phyloP scores from a whole-genome alignment of 2,888 invertebrate genomes.

The Leucania comma region DNA sequence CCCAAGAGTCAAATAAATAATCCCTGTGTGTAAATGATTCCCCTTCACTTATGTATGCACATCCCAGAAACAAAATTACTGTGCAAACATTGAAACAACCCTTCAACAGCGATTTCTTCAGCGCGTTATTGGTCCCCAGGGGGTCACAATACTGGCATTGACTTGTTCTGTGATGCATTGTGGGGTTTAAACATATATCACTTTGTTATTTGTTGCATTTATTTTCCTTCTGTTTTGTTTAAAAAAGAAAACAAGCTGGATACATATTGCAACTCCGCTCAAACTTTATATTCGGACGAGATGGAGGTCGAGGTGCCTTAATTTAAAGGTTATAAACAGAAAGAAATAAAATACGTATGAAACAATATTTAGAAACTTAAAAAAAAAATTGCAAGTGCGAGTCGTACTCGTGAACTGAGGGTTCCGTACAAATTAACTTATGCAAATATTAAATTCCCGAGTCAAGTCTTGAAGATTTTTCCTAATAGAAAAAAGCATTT shows the following conservation, averaged over 20 bases:
- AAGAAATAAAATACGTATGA: no score
- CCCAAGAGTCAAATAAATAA: constrained; percentile 47
- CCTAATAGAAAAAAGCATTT: no score
- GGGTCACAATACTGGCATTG: constrained; percentile 33
- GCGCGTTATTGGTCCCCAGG: constrained; percentile 54
- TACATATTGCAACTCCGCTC: background rate
- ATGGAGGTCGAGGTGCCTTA: no score
- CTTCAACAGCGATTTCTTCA: constrained; percentile 51
- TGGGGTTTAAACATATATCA: constrained; percentile 13
- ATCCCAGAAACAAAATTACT: constrained; percentile 40
- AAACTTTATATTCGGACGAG: no score
- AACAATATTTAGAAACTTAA: no score
- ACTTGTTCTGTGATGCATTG: constrained; percentile 37
- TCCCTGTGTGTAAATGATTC: constrained; percentile 14
- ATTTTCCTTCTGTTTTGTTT: background rate
- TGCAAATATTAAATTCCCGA: no score
- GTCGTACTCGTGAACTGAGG: no score
- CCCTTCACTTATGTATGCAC: constrained; percentile 20
- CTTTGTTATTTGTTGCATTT: constrained; percentile 19
- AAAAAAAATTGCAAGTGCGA: no score
- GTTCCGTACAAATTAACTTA: no score
- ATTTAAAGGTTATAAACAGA: no score
- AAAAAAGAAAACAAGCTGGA: no score
- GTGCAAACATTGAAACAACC: constrained; percentile 35
- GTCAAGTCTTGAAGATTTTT: no score